Base-by-base conservation (phyloP, 2,797 vertebrate genomes). In the Novumbra hubbsi region DNA sequence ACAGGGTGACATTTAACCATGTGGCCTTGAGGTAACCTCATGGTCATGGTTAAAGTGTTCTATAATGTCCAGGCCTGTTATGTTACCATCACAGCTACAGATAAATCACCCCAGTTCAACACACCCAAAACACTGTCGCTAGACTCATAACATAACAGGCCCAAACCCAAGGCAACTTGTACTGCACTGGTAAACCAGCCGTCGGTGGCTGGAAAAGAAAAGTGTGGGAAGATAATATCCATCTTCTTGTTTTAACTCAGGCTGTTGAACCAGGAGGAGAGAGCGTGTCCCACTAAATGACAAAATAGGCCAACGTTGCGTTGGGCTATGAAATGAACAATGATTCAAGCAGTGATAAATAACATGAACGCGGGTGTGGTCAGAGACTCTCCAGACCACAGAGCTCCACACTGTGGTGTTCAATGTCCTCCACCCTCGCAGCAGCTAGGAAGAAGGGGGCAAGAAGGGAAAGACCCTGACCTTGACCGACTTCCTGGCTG, bases 401-500 rank as follows among this genome's bases (percentile, higher is more conserved):
- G n/a, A 27, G 55, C 55, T 60, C 17, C n/a, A 19, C n/a, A 55
- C 6, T 7, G 8, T n/a, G 50, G n/a, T 55, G 52, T 6, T 55
- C 9, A 24, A 60, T 60, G n/a, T 24, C 11, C 17, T 28, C 41
- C 49, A 12, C 41, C 38, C 34, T 27, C 5, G 14, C 7, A 81
- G 24, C 80, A 96, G 97, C 93, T 80, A 99, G 98, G 92, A 99
- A 99, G 96, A 98, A 95, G 55, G n/a, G 21, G 94, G 97, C 86
- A 98, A 98, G 96, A 99, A 98, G 95, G 97, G 96, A 76, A 99
- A 98, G 93, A 98, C 97, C 87, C 90, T 99, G 69, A 96, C 96
- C 76, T 92, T 99, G 27, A 98, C 96, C 74, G 96, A 98, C 88
- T 98, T 99, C 82, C 93, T 98, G 84, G 97, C 96, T 4, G 95